Conservation (phyloP, 2,888 invertebrate species). For the Gisinianus flammeolus region DNA sequence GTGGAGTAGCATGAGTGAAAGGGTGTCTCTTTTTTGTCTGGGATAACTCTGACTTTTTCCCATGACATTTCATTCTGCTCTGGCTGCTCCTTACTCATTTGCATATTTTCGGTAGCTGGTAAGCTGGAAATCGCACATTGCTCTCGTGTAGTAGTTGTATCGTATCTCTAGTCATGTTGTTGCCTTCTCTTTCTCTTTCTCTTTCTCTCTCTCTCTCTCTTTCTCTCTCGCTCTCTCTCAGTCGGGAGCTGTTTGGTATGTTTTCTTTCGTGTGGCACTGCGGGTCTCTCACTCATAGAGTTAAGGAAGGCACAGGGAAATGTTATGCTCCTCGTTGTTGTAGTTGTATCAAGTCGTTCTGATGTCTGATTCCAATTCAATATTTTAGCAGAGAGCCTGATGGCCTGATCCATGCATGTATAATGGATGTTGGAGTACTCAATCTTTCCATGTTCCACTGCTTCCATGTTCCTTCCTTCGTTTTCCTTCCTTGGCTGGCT, state of each 20-base stretch:
- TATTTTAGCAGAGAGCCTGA: slow-evolving; percentile 37
- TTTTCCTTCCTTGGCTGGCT: not conserved
- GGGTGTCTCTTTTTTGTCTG: slow-evolving; percentile 40
- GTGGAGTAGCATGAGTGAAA: slow-evolving; percentile 19
- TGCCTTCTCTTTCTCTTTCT: not conserved
- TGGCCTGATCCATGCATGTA: slow-evolving; percentile 38
- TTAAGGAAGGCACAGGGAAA: not conserved
- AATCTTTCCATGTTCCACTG: slow-evolving; percentile 25
- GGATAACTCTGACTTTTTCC: slow-evolving; percentile 44
- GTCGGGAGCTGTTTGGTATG: slow-evolving; percentile 28
- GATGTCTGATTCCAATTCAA: slow-evolving; percentile 40
- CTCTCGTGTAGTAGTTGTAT: slow-evolving; percentile 10
- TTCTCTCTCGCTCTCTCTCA: slow-evolving; percentile 19
- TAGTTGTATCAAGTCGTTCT: slow-evolving; percentile 21
- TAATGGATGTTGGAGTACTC: slow-evolving; percentile 29
- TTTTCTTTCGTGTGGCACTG: slow-evolving; percentile 23
- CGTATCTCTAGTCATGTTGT: not conserved
- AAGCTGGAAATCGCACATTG: slow-evolving; percentile 34
- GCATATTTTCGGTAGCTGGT: slow-evolving; percentile 43
- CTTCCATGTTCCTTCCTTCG: not conserved
- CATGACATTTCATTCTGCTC: slow-evolving; percentile 43
- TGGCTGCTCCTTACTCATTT: slow-evolving; percentile 43
- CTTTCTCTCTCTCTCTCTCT: slow-evolving; percentile 20
- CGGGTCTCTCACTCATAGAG: slow-evolving; percentile 6
- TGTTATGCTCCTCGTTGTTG: not conserved